Base-by-base conservation (phyloP, 1,140 invertebrate genomes). In the Trachymyrmex cornetzi region DNA sequence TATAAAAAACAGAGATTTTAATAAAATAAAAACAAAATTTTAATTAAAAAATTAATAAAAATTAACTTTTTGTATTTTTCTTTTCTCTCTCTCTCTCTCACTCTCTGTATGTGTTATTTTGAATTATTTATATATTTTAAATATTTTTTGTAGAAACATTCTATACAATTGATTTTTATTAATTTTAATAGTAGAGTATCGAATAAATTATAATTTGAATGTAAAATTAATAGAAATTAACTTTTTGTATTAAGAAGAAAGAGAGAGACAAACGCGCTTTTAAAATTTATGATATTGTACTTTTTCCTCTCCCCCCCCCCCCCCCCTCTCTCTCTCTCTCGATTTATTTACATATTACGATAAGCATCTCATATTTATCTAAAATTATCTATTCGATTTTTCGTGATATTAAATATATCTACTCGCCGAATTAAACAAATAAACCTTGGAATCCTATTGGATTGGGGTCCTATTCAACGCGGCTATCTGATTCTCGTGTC, bases 401-500 rank as follows among this genome's bases (percentile, higher is more conserved):
- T 44, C 24, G 14, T 67, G 59, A 53, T 24, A 34, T 67, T 79
- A 59, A 77, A 63, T 16, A n/a, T 16, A 38, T 38, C 7, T 38
- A 44, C 1, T 53, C 44, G 48, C 67, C n/a, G 24, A 11, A 48
- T 80, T 80, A 55, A 14, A 9, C 63, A 38, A 71, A 81, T 71
- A 81, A 38, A 81, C 11, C 16, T 69, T 53, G 16, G 48, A 67
- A 53, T 80, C 44, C 6, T 38, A 38, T 38, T 38, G 63, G 14
- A 50, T 38, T 14, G 63, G 9, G n/a, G 1, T n/a, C n/a, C n/a
- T 34, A 34, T 71, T 80, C 50, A 38, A n/a, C 14, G 12, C n/a
- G 44, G 6, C 64, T 69, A 80, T 71, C 30, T 81, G 64, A 81
- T 71, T 71, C 22, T 81, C 63, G 69, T 57, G 77, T 81, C 77